Conservation (phyloP, 2,797 vertebrate species). For the Kryptopterus vitreolus region DNA sequence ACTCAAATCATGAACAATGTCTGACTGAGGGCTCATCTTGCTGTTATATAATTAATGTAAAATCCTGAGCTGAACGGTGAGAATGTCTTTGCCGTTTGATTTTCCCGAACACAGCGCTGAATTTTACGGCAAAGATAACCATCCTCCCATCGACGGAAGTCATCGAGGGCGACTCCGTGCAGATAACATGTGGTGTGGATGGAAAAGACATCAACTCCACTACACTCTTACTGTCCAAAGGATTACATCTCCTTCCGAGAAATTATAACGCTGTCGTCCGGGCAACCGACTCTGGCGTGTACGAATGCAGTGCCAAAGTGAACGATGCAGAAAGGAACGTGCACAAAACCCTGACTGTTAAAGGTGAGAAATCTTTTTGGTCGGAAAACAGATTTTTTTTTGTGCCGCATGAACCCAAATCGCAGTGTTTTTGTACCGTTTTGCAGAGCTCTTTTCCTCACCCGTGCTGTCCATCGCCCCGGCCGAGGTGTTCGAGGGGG, state of each 20-base stretch:
- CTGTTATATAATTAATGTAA: not conserved
- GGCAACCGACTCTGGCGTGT: conserved; percentile 51
- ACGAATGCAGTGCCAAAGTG: conserved; percentile 62
- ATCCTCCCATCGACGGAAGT: conserved; percentile 58
- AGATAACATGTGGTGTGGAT: conserved; percentile 56
- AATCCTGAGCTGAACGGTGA: not conserved
- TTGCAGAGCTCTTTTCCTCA: conserved; percentile 73
- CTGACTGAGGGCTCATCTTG: too few relatives aligned
- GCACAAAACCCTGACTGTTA: conserved; percentile 54
- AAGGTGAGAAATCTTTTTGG: conserved; percentile 63
- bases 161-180: conserved; percentile 71
- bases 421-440: not conserved
- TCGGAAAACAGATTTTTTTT: too few relatives aligned
- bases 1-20: too few relatives aligned
- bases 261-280: conserved; percentile 42
- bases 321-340: conserved; percentile 41
- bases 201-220: rapidly evolving
- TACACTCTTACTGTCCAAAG: conserved; percentile 54
- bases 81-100: not conserved
- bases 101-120: conserved; percentile 59
- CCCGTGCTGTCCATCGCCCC: conserved; percentile 66
- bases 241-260: conserved; percentile 43
- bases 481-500: conserved; percentile 64
- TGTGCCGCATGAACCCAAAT: not conserved
- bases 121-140: conserved; percentile 54